Base-by-base conservation (phyloP, 2,888 invertebrate species). In the Coelinius sp. region DNA sequence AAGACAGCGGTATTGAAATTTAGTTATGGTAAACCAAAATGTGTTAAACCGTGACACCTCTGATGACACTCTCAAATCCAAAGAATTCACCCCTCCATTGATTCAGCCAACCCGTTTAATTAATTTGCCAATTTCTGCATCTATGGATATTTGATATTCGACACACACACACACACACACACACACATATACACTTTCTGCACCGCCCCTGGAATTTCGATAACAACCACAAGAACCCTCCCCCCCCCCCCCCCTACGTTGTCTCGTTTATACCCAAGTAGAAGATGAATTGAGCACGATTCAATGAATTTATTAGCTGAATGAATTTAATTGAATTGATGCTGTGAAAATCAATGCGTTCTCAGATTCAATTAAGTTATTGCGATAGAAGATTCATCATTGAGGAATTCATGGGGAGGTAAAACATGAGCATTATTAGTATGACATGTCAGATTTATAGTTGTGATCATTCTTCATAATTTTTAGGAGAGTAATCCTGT, bases 241-340 rank as follows among this genome's bases (percentile, higher is more conserved):
- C n/a, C n/a, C n/a, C n/a, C n/a, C n/a, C n/a, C n/a, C n/a, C 31
- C 20, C 49, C 8, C 20, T 17, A 20, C 24, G 52, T 56, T 56
- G 31, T 27, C 56, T 56, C 31, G 56, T 31, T 56, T 31, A 56
- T 31, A 31, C 31, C 56, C 27, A n/a, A 2, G 31, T 31, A 17
- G 6, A 56, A 56, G 56, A 56, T 56, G 27, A 31, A 56, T 56
- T 56, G 56, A n/a, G n/a, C 14, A 27, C 31, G 17, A 27, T 56
- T 31, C 56, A 56, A 56, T 8, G 56, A 56, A 56, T 56, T 56
- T 27, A 56, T 56, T 24, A 56, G 56, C 56, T 56, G 31, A 56
- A 27, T 31, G 56, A 56, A 56, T 56, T 56, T 31, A 14, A 56
- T 31, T 56, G 31, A 31, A 56, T 56, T 56, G 27, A 17, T 27